Conservation (phyloP, 1,140 invertebrate species). For the Pseudomyrmex cubaensis region DNA sequence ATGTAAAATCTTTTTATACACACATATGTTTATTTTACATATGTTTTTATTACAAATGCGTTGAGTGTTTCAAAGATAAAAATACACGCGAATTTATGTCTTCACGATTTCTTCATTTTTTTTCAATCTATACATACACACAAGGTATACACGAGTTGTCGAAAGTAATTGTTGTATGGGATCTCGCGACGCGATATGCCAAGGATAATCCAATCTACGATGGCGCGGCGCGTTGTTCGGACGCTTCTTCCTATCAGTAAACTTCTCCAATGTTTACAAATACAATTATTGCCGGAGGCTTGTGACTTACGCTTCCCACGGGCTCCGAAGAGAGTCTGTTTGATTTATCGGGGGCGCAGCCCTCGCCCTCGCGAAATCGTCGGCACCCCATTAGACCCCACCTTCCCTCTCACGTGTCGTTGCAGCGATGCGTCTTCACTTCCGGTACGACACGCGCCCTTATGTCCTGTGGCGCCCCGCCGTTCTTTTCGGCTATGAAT, state of each 20-base stretch:
- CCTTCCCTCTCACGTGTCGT: constrained; percentile 73
- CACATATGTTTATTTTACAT: no score
- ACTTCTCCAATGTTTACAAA: constrained; percentile 76
- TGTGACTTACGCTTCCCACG: constrained; percentile 79
- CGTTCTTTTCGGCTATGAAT: constrained; percentile 29
- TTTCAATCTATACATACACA: no score
- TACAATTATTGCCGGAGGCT: constrained; percentile 75
- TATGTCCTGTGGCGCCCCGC: constrained; percentile 65
- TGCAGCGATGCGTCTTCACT: constrained; percentile 79
- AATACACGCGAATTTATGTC: no score
- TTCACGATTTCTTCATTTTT: no score
- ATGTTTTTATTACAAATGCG: no score
- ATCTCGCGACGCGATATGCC: constrained; percentile 11
- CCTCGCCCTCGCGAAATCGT: constrained; percentile 69
- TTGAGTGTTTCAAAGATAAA: no score
- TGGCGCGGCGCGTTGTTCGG: background rate
- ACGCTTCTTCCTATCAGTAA: constrained; percentile 66
- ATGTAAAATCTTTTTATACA: no score
- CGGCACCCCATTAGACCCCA: constrained; percentile 68
- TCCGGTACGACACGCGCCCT: constrained; percentile 78
- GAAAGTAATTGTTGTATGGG: constrained; percentile 22
- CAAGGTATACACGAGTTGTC: no score
- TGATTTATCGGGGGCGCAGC: constrained; percentile 75
- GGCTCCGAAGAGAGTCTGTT: constrained; percentile 65
- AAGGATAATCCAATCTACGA: constrained; percentile 46